Evolutionary conservation across 2,113 vertebrate species (phyloP).

Genomic region (Lagenorhynchus albirostris): DNA sequence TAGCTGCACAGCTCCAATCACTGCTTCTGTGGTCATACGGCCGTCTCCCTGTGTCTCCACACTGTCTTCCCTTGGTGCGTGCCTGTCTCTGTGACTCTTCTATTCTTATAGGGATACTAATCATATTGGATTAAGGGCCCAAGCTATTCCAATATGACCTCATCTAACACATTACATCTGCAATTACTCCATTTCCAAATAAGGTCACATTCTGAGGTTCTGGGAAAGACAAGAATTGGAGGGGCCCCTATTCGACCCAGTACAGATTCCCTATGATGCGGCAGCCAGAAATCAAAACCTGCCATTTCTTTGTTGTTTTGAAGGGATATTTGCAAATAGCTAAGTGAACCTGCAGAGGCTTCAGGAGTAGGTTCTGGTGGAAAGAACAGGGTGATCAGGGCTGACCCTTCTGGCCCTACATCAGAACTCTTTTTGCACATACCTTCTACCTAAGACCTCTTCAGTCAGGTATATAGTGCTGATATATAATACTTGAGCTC

Average conservation of each 20-base stretch:
- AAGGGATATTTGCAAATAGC: neutral
- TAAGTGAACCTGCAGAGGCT: neutral
- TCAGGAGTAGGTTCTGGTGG: neutral
- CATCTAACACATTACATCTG: neutral
- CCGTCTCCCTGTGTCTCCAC: neutral
- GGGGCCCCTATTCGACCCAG: neutral
- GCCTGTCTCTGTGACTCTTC: neutral
- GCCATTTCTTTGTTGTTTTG: neutral
- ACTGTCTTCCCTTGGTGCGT: rapidly evolving
- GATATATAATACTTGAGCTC: neutral
- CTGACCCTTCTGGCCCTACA: neutral
- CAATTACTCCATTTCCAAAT: neutral
- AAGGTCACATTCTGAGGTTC: neutral
- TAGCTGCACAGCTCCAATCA: neutral
- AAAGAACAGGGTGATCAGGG: neutral
- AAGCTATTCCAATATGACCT: neutral
- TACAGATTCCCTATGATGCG: neutral
- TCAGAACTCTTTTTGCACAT: neutral
- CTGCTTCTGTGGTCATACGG: too few species aligned
- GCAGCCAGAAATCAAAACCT: neutral
- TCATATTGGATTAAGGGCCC: neutral
- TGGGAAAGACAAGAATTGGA: neutral
- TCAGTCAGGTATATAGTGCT: neutral
- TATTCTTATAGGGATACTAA: neutral
- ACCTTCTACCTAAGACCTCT: neutral